These are phyloP conservation scores for Equus quagga DNA, from an alignment of 2,113 vertebrate genomes.

Conservation along the genomic window DNA sequence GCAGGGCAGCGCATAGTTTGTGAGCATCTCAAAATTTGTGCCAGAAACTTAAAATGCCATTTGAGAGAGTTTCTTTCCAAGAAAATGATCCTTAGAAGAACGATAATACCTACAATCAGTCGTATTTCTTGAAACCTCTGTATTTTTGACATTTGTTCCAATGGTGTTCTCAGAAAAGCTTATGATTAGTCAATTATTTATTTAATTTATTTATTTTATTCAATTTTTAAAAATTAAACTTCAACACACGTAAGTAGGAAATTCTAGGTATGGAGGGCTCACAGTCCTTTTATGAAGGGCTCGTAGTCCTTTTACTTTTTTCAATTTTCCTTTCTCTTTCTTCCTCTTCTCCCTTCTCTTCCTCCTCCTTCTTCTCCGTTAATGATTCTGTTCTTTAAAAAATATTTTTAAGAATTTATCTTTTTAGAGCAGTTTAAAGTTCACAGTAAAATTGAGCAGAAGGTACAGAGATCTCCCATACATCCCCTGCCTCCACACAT, in stretches of 20 bases:
- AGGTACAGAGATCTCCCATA: not conserved
- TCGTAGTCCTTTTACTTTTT: not conserved
- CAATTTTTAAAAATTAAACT: not conserved
- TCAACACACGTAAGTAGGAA: not conserved
- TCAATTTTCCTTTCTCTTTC: not conserved
- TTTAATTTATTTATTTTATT: not conserved
- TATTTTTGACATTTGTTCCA: not conserved
- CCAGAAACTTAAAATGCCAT: not conserved
- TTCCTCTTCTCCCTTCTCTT: not conserved
- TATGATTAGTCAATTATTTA: not conserved
- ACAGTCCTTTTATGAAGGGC: not conserved
- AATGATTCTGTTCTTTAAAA: not conserved
- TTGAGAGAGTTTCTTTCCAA: not conserved
- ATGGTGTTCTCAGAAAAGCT: not conserved
- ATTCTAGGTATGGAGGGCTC: not conserved
- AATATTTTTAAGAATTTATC: not conserved
- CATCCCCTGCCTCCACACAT: not conserved
- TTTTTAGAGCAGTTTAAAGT: not conserved
- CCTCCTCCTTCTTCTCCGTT: not conserved
- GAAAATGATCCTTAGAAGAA: not conserved
- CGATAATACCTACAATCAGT: not conserved
- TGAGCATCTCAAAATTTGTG: slow-evolving; percentile 13
- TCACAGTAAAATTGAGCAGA: not conserved
- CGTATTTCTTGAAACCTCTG: not conserved
- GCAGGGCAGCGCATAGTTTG: not conserved